Base-by-base conservation (phyloP, 1,140 invertebrate species). In the Dendrolimus kikuchii region DNA sequence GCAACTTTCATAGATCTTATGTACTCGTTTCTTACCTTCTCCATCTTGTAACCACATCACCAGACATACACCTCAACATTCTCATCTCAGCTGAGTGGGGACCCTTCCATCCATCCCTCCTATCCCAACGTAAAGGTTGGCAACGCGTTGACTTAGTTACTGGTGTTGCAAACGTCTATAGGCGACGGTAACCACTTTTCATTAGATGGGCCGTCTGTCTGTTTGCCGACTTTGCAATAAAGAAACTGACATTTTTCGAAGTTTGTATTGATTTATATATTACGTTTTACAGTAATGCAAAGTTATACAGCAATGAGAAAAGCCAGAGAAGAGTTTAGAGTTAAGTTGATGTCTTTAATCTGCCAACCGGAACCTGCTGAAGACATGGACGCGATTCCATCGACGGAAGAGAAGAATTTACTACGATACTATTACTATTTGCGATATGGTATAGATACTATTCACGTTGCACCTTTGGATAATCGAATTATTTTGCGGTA, bases 381-480 rank as follows among this genome's bases (percentile, higher is more conserved):
- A 55, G 77, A 81, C 43, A 51, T 63, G 0, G 66, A 81, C 47
- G 50, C 62, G 36, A 87, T 90, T 66, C 90, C 92, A 39, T 88
- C 88, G 9, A 86, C 89, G 6, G 85, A 90, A 39, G 93, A 95
- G 64, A 90, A 90, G 53, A 91, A 94, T 68, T 80, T 94, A 60
- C 77, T 95, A 63, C 89, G 94, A 60, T 98, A 98, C 86, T 95
- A 96, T 75, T 96, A 96, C 83, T 98, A 97, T 68, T 92, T 97
- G 50, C 92, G 93, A 69, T 92, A 96, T 81, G 96, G 95, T 0
- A 93, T 97, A 40, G 95, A 96, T 72, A 95, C 95, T 41, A 91
- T 92, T 51, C 92, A 96, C 75, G 93, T 98, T 1, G 92, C 95
- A 10, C 92, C 95, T 2, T 90, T 98, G 78, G 89, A 90, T 71